Conservation (phyloP, 2,888 invertebrate genomes). For the Crossocerus cetratus region DNA sequence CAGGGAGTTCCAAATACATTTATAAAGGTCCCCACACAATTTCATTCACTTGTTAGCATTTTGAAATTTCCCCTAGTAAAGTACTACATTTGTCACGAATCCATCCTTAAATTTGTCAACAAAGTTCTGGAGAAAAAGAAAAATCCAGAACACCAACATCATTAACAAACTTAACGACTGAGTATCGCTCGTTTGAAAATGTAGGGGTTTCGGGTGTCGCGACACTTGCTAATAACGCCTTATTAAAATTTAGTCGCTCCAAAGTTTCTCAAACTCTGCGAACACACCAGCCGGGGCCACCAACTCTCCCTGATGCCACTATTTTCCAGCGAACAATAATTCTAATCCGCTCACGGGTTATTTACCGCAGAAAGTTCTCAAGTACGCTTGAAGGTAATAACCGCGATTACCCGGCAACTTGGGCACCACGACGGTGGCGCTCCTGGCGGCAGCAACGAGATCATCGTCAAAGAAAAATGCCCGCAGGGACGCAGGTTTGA, state of each 20-base stretch:
- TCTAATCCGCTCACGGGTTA: constrained; percentile 50
- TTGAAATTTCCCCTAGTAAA: too few relatives aligned
- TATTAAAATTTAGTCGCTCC: constrained; percentile 24
- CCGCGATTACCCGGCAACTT: constrained; percentile 48
- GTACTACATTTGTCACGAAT: too few relatives aligned
- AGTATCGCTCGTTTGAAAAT: not conserved
- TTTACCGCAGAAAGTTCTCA: constrained; percentile 46
- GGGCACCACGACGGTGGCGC: constrained; percentile 3
- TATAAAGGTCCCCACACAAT: too few relatives aligned
- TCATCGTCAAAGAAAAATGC: constrained; percentile 19
- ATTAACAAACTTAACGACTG: not conserved
- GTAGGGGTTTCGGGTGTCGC: not conserved
- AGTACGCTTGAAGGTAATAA: constrained; percentile 45
- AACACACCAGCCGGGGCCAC: too few relatives aligned
- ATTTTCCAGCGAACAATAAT: constrained; percentile 42
- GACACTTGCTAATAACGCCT: constrained; percentile 1
- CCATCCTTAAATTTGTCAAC: too few relatives aligned
- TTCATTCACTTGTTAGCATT: too few relatives aligned
- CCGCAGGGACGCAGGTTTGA: not conserved
- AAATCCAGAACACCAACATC: not conserved
- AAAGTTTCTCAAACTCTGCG: constrained; percentile 22
- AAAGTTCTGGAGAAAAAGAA: not conserved
- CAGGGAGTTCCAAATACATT: too few relatives aligned
- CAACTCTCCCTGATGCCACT: not conserved
- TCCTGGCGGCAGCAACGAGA: constrained; percentile 10